Conservation (phyloP, 2,113 vertebrate species). For the Lepus americanus region DNA sequence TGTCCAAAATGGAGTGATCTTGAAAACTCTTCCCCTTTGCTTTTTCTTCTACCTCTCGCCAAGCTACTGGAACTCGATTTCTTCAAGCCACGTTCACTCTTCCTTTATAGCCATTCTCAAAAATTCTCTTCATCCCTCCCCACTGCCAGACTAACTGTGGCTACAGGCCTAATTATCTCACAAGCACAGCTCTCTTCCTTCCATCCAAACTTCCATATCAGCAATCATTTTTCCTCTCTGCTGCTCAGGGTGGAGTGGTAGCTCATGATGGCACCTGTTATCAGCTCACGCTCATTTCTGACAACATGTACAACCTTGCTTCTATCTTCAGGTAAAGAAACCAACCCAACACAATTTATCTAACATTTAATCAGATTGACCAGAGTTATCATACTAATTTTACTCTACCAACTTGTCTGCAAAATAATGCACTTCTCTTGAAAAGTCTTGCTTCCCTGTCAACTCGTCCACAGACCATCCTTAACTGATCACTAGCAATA, state of each 20-base stretch:
- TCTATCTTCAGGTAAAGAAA: conserved; percentile 28
- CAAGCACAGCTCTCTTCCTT: neutral
- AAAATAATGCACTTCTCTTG: neutral
- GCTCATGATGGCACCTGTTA: neutral
- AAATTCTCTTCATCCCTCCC: neutral
- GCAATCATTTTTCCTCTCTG: neutral
- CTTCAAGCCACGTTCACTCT: neutral
- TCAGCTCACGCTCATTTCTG: neutral
- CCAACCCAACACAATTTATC: neutral
- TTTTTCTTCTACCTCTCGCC: neutral
- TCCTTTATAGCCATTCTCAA: neutral
- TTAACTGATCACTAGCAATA: neutral
- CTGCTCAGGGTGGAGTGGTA: neutral
- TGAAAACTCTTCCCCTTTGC: neutral
- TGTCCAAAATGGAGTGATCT: neutral
- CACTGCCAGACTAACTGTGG: too few relatives aligned
- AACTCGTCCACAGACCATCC: conserved; percentile 12
- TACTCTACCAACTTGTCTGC: neutral
- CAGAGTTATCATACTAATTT: neutral
- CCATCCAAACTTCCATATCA: neutral
- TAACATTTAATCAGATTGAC: neutral
- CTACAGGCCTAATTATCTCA: neutral
- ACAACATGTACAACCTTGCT: neutral
- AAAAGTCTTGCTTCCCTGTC: neutral
- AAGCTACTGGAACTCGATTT: too few relatives aligned